Evolutionary conservation across 2,888 invertebrate genomes (phyloP), one percentile per base, ranked within the genome.

Genomic region (Platerodrilus igneus): DNA sequence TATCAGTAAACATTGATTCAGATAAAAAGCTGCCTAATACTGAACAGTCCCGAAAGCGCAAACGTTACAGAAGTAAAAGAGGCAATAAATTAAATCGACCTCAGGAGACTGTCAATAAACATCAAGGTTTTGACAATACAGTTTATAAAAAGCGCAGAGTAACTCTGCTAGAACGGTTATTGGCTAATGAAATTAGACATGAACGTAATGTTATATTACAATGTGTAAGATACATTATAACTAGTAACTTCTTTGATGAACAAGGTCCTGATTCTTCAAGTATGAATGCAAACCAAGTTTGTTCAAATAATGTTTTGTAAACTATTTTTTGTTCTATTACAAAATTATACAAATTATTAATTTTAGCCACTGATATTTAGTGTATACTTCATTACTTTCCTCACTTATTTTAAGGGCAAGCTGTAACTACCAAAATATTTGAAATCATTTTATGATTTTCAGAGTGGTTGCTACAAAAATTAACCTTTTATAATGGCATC

Each of bases 131-230:
- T 8, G 16, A 23, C 11, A 14, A 14, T 3, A 10, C 9, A 7
- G 14, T 45, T 16, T 45, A 36, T 22, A 54, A 48, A 47, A 60
- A 55, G 47, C 51, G 64, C 17, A 63, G 71, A 48, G 73, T 74
- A 19, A 81, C 82, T 8, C 69, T 86, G 49, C 67, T 87, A 32
- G 78, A 83, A 53, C 83, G 79, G 60, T 66, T 94, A 15, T 69
- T 94, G 37, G 78, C 77, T 30, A 74, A 76, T 39, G 88, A 92
- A 63, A 88, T 94, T 51, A 73, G 81, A 47, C 85, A 86, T 53
- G 94, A 94, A 67, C 74, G 93, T 34, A 94, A 93, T 68, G 72
- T 86, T 28, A 74, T 94, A 31, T 73, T 91, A 17, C 93, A 94
- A 63, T 93, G 92, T 70, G 78, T 93, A 19, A 79, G 86, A 51